Evolutionary conservation across 2,113 vertebrate species (phyloP).

Genomic region (Salvelinus fontinalis): DNA sequence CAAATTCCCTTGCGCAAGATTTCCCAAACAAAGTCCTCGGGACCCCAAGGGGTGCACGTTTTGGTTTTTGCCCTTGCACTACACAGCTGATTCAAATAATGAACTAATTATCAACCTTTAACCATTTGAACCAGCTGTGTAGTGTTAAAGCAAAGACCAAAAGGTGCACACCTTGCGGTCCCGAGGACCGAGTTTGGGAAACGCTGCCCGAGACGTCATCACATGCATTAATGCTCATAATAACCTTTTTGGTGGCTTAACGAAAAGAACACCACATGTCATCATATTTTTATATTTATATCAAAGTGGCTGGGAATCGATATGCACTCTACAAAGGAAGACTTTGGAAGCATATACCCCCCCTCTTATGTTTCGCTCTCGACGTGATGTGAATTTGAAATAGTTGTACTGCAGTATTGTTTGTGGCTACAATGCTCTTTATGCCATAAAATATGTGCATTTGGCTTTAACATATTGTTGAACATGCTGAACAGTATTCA

Average conservation of each 20-base stretch:
- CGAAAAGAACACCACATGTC: not conserved
- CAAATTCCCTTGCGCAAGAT: not conserved
- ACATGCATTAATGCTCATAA: not conserved
- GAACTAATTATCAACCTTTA: no score
- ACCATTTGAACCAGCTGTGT: no score
- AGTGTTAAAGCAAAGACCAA: no score
- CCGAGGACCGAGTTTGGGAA: no score
- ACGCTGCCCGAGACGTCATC: not conserved
- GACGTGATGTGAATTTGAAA: conserved; percentile 67
- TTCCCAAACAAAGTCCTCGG: not conserved
- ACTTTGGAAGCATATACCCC: not conserved
- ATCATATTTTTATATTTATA: not conserved
- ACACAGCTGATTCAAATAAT: no score
- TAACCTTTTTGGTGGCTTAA: not conserved
- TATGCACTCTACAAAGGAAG: not conserved
- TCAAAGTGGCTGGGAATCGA: not conserved
- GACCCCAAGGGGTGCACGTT: no score
- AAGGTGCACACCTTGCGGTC: no score
- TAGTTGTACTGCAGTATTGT: conserved; percentile 54
- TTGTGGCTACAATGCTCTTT: not conserved
- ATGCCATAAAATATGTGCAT: no score
- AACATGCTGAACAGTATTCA: no score
- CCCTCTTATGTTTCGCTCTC: not conserved
- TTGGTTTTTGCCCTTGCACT: no score
- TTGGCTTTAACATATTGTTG: no score